Conservation (phyloP, 2,797 vertebrate genomes). For the Sebastes itinus region DNA sequence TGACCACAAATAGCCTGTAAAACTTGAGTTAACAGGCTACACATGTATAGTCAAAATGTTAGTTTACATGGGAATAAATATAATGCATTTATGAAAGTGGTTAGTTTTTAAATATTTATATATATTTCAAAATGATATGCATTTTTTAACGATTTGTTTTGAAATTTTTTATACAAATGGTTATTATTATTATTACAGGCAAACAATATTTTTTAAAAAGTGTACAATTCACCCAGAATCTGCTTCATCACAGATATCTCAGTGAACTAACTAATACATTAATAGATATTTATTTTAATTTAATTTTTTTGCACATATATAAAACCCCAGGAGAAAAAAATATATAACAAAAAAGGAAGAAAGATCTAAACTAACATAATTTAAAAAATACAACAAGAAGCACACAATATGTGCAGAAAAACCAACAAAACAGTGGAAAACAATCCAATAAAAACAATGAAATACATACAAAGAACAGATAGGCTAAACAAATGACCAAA, state of each 20-base stretch:
- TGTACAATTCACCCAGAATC: not conserved
- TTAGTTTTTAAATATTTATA: not conserved
- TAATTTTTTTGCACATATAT: no score
- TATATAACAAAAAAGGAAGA: no score
- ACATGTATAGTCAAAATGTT: not conserved
- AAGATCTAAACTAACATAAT: no score
- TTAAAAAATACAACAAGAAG: no score
- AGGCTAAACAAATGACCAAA: not conserved
- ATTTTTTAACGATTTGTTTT: not conserved
- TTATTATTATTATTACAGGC: not conserved
- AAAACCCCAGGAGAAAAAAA: no score
- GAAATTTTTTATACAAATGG: not conserved
- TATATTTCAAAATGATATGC: not conserved
- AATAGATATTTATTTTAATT: not conserved
- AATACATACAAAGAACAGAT: no score
- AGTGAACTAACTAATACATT: not conserved
- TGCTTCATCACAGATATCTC: not conserved
- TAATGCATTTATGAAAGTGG: not conserved
- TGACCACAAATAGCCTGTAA: not conserved
- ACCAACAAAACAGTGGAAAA: no score
- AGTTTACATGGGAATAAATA: not conserved
- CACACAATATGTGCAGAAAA: no score
- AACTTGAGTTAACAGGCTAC: not conserved
- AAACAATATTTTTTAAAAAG: not conserved
- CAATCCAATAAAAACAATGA: no score